These are phyloP conservation scores for Sakesphorus luctuosus DNA, from an alignment of 2,113 vertebrate species.

Conservation along the genomic window DNA sequence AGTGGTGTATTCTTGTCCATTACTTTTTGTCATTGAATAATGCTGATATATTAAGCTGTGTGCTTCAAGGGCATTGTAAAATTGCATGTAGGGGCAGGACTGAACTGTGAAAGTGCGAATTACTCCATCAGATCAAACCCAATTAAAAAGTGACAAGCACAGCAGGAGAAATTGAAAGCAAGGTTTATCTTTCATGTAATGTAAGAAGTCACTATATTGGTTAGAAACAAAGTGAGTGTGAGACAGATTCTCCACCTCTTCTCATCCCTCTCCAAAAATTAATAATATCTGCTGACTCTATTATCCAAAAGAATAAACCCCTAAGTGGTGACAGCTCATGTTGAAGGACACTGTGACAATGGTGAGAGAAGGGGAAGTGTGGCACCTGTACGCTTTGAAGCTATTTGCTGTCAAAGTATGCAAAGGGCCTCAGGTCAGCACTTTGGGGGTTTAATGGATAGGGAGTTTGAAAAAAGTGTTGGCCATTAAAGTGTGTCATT, in stretches of 20 bases:
- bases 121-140: conserved; percentile 67
- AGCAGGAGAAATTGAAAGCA: conserved; percentile 64
- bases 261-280: conserved; percentile 4
- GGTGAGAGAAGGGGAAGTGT: neutral
- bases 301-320: neutral
- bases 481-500: neutral
- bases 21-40: conserved; percentile 64
- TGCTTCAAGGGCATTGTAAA: conserved; percentile 65
- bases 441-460: neutral
- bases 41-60: conserved; percentile 61
- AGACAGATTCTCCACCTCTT: conserved; percentile 26
- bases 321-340: neutral
- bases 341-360: neutral
- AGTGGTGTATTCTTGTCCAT: conserved; percentile 20
- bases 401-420: neutral
- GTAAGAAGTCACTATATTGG: conserved; percentile 27
- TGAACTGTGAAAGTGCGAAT: conserved; percentile 65
- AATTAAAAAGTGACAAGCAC: conserved; percentile 71
- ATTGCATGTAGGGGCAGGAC: conserved; percentile 56
- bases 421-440: neutral
- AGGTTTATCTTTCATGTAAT: conserved; percentile 62
- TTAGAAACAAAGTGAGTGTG: conserved; percentile 60
- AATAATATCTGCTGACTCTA: conserved; percentile 1
- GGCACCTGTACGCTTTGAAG: neutral
- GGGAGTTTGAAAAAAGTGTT: neutral